These are phyloP conservation scores for Sarcophaga caerulescens DNA, from an alignment of 2,888 invertebrate species.

Conservation along the genomic window DNA sequence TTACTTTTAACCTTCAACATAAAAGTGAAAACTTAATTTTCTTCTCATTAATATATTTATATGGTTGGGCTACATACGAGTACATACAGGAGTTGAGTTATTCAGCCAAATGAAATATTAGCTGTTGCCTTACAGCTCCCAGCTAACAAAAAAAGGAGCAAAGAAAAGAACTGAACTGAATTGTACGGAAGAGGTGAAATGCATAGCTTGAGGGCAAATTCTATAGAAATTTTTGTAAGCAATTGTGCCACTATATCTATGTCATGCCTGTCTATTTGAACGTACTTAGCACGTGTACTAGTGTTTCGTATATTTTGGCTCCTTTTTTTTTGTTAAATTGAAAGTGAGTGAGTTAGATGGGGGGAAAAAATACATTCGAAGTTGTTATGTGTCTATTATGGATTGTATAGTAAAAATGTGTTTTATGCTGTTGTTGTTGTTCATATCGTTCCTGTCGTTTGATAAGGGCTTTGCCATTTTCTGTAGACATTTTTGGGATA, in stretches of 20 bases:
- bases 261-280: slow-evolving; percentile 38
- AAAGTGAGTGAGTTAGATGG: neutral
- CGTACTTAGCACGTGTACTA: slow-evolving; percentile 21
- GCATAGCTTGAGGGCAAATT: slow-evolving; percentile 62
- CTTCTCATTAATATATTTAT: slow-evolving; percentile 79
- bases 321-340: neutral
- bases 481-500: neutral
- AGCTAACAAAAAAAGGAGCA: slow-evolving; percentile 52
- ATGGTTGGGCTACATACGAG: slow-evolving; percentile 54
- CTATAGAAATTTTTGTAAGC: slow-evolving; percentile 26
- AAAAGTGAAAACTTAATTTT: slow-evolving; percentile 76
- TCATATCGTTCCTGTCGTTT: too few species aligned
- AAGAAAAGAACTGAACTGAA: too few species aligned
- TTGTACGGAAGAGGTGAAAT: slow-evolving; percentile 40
- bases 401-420: slow-evolving; percentile 11
- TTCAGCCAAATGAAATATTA: slow-evolving; percentile 78
- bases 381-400: slow-evolving; percentile 13
- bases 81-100: slow-evolving; percentile 52
- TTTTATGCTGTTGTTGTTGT: neutral
- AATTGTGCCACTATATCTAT: slow-evolving; percentile 25
- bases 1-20: slow-evolving; percentile 26
- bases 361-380: neutral
- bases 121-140: slow-evolving; percentile 53
- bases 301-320: neutral
- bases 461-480: slow-evolving; percentile 19